Conservation (phyloP, 2,113 vertebrate genomes). For the Progne subis region DNA sequence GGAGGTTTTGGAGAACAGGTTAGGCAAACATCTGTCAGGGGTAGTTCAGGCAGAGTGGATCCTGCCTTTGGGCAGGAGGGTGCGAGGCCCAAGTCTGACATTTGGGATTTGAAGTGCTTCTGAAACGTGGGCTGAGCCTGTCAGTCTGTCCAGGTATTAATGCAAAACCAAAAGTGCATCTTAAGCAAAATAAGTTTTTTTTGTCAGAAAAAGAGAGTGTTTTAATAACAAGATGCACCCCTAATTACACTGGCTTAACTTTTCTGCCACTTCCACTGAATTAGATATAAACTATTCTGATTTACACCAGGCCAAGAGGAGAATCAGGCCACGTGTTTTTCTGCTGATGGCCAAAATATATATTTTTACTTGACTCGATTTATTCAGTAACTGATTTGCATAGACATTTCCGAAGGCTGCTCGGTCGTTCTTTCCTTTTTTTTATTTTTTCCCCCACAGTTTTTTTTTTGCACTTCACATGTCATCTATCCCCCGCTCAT, state of each 20-base stretch:
- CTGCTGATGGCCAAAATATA: background rate
- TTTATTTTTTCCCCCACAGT: fast-evolving
- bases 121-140: background rate
- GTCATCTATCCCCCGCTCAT: background rate
- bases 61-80: constrained; percentile 18
- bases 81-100: background rate
- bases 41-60: background rate
- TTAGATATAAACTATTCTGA: background rate
- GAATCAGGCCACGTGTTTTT: background rate
- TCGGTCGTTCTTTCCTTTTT: background rate
- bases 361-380: background rate
- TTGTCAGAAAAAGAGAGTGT: background rate
- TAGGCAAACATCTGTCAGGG: constrained; percentile 42
- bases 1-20: constrained; percentile 55
- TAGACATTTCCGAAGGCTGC: constrained; percentile 28
- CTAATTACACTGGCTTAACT: background rate
- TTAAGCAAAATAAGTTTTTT: background rate
- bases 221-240: background rate
- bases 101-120: background rate
- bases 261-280: background rate
- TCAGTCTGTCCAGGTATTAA: background rate
- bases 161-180: background rate
- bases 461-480: background rate
- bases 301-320: background rate
- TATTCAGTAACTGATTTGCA: constrained; percentile 40